Conservation (phyloP, 2,113 vertebrate genomes). For the Chaetodon auriga region DNA sequence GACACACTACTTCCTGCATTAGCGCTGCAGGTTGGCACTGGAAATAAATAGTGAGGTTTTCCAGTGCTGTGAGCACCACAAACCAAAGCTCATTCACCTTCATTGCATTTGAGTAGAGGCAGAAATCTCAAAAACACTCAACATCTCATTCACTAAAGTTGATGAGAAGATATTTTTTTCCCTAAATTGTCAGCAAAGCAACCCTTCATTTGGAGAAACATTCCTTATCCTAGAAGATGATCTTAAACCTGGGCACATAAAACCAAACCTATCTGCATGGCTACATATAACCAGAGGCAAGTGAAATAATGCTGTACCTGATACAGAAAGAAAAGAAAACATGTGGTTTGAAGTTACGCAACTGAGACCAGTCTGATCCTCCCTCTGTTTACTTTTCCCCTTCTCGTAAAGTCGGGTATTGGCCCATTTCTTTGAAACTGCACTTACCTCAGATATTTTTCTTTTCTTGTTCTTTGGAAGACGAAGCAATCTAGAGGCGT, state of each 20-base stretch:
- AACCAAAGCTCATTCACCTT: neutral
- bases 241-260: neutral
- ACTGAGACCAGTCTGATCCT: slow-evolving; percentile 25
- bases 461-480: neutral
- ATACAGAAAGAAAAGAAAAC: slow-evolving; percentile 11
- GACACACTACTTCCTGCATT: neutral
- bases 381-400: slow-evolving; percentile 43
- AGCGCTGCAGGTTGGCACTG: neutral
- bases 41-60: neutral
- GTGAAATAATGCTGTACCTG: neutral
- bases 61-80: too few species aligned
- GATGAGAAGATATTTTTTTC: neutral
- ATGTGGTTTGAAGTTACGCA: slow-evolving; percentile 27
- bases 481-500: neutral
- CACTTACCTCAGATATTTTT: slow-evolving; percentile 13
- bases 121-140: neutral
- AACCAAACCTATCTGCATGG: neutral
- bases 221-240: too few species aligned
- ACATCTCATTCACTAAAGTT: neutral
- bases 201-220: neutral
- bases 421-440: neutral
- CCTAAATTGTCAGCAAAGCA: neutral
- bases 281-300: neutral
- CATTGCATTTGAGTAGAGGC: neutral
- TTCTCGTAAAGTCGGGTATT: slow-evolving; percentile 25